Evolutionary conservation across 2,113 vertebrate species (phyloP).

Genomic region (Cygnus atratus): DNA sequence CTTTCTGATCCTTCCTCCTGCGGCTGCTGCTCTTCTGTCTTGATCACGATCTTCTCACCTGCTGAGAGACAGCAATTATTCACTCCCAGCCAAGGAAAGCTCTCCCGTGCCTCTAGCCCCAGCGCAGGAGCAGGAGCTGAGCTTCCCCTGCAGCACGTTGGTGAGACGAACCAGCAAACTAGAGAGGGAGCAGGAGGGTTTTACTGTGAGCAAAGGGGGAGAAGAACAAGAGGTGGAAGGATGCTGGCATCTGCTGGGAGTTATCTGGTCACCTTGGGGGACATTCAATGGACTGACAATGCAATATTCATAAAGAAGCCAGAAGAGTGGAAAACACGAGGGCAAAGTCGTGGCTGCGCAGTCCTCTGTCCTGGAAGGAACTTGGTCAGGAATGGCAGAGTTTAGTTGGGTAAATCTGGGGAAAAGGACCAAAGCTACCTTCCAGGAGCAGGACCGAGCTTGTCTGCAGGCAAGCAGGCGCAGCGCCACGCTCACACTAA

Average conservation of each 20-base stretch:
- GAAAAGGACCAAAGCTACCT: neutral
- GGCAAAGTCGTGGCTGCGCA: neutral
- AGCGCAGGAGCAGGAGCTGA: rapidly evolving
- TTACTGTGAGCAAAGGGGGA: neutral
- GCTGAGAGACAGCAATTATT: neutral
- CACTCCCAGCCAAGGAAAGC: neutral
- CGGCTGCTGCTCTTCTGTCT: conserved; percentile 38
- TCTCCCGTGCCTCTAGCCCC: rapidly evolving
- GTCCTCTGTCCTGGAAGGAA: neutral
- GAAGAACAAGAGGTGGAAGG: neutral
- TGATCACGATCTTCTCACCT: conserved; percentile 48
- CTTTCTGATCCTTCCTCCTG: neutral
- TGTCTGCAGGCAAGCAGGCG: neutral
- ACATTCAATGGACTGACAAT: rapidly evolving
- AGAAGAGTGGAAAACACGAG: neutral
- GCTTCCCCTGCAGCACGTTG: rapidly evolving
- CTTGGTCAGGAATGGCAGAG: neutral
- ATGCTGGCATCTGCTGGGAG: rapidly evolving
- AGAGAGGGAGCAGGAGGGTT: neutral
- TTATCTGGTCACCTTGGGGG: rapidly evolving
- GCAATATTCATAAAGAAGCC: neutral
- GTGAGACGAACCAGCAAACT: neutral
- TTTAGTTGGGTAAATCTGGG: neutral
- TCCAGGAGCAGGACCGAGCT: rapidly evolving
- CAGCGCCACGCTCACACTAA: rapidly evolving